Evolutionary conservation across 53 echinoderm and acorn worm species (phyloP).

Genomic region (Apostichopus leukothele): DNA sequence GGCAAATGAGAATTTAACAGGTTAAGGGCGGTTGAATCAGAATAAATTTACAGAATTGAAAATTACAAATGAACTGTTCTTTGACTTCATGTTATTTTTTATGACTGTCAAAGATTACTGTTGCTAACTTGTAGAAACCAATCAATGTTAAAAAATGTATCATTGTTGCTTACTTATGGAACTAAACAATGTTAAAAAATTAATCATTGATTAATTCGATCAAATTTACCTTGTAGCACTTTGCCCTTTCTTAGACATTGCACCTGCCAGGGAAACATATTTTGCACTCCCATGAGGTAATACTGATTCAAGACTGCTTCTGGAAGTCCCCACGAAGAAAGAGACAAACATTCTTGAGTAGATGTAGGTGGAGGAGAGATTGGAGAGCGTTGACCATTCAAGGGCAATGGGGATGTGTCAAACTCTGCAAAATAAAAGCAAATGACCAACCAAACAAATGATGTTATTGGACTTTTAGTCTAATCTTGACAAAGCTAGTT

Average conservation of each 20-base stretch:
- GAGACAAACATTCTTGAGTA: slow-evolving; percentile 68
- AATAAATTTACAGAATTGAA: too few relatives aligned
- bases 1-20: too few relatives aligned
- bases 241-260: slow-evolving; percentile 76
- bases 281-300: slow-evolving; percentile 72
- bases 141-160: neutral
- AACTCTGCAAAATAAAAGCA: neutral
- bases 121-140: too few relatives aligned
- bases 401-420: neutral
- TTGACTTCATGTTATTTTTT: too few relatives aligned
- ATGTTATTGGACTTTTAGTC: too few relatives aligned
- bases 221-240: slow-evolving; percentile 61
- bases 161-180: too few relatives aligned
- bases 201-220: too few relatives aligned
- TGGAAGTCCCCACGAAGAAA: slow-evolving; percentile 96
- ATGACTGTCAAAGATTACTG: too few relatives aligned
- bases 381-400: neutral
- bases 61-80: too few relatives aligned
- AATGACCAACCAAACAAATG: neutral
- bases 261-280: slow-evolving; percentile 98
- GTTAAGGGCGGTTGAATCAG: too few relatives aligned
- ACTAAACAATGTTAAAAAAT: too few relatives aligned
- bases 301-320: slow-evolving; percentile 81
- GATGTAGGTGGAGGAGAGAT: slow-evolving; percentile 58
- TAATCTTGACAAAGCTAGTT: too few relatives aligned